Percentiles rank a stretch among this genome's conserved stretches.
Conservation (phyloP, 2,888 invertebrate species). For the Cenopis cana region DNA sequence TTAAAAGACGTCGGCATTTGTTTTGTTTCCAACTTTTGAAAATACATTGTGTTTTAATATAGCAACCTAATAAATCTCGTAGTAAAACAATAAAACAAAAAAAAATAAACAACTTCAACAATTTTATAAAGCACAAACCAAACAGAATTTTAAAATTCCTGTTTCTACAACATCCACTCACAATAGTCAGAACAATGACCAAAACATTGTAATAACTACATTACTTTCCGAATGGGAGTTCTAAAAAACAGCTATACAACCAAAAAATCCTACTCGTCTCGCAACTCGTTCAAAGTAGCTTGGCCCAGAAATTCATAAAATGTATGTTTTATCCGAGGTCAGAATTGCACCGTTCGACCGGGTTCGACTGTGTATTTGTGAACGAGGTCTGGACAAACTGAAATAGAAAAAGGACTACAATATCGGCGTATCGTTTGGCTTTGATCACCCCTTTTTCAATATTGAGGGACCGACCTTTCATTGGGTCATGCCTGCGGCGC, state of each 20-base stretch:
- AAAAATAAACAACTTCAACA: constrained; percentile 10
- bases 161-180: constrained; percentile 45
- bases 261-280: neutral
- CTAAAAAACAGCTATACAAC: constrained; percentile 61
- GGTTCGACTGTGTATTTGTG: neutral
- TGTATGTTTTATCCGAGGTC: neutral
- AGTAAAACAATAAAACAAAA: constrained; percentile 2
- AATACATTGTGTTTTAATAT: too few relatives aligned
- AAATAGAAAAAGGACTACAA: constrained; percentile 70
- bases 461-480: constrained; percentile 71
- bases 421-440: constrained; percentile 76
- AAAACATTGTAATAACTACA: constrained; percentile 59
- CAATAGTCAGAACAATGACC: constrained; percentile 46
- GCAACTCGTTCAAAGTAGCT: neutral
- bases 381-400: constrained; percentile 56
- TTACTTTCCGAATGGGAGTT: constrained; percentile 58
- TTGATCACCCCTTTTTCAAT: constrained; percentile 83
- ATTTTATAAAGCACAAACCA: constrained; percentile 31
- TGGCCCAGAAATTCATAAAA: neutral
- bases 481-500: constrained; percentile 63
- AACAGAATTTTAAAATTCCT: constrained; percentile 32
- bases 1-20: too few relatives aligned
- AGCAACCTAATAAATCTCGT: neutral
- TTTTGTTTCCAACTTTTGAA: too few relatives aligned
- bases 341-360: neutral